Conservation (phyloP, 2,888 invertebrate species). For the Scaptomyza tumidula region DNA sequence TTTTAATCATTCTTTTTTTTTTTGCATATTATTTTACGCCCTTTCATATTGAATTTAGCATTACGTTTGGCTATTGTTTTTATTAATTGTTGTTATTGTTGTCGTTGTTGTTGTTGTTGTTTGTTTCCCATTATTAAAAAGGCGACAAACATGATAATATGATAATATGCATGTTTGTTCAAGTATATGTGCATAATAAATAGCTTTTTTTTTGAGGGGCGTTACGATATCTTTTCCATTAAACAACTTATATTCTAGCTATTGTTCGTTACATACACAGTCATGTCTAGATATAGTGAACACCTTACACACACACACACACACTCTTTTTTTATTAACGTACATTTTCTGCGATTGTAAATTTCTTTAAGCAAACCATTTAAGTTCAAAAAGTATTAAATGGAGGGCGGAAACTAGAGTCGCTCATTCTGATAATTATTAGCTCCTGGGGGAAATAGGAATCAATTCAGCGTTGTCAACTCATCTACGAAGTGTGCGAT, state of each 20-base stretch:
- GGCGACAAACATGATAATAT: constrained; percentile 8
- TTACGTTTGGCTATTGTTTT: constrained; percentile 9
- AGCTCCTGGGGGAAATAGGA: too few species aligned
- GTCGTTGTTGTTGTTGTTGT: background rate
- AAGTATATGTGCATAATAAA: background rate
- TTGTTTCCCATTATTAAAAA: constrained; percentile 20
- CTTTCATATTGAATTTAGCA: constrained; percentile 2
- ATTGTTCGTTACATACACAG: background rate
- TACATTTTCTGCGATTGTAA: too few species aligned
- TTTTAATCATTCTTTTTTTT: background rate
- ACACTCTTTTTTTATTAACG: too few species aligned
- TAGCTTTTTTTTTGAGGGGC: background rate
- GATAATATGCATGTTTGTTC: background rate
- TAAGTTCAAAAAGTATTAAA: too few species aligned
- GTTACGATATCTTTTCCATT: background rate
- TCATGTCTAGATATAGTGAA: background rate
- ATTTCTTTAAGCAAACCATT: too few species aligned
- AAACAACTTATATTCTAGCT: background rate
- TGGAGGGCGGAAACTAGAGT: too few species aligned
- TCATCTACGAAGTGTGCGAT: too few species aligned
- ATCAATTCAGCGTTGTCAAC: too few species aligned
- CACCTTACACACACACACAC: too few species aligned
- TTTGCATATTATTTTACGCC: background rate
- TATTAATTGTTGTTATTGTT: background rate
- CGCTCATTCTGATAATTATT: too few species aligned